phyloP scores from a whole-genome alignment of 2,797 vertebrate species.

The Falco rusticolus region DNA sequence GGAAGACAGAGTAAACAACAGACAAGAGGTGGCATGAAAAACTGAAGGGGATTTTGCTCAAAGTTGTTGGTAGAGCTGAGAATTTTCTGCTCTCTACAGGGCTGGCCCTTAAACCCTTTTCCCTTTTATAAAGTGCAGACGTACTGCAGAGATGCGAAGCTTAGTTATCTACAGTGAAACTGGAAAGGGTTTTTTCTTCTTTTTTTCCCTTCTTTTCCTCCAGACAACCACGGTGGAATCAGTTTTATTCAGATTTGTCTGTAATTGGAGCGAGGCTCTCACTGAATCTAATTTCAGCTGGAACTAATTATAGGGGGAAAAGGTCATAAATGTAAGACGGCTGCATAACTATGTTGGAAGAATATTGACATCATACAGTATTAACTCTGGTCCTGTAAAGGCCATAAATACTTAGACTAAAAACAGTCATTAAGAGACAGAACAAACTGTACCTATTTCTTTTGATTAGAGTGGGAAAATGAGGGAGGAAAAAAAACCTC shows the following conservation, averaged over 20 bases:
- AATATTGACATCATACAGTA: conserved; percentile 73
- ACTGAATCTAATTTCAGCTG: conserved; percentile 80
- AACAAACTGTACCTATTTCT: conserved; percentile 58
- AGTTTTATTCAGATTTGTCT: conserved; percentile 77
- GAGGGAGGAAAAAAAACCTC: not conserved
- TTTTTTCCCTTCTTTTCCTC: not conserved
- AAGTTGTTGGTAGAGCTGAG: not conserved
- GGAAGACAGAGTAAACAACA: not conserved
- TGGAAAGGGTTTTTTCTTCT: not conserved
- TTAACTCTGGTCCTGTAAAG: conserved; percentile 67
- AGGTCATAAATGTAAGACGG: conserved; percentile 75
- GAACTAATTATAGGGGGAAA: conserved; percentile 79
- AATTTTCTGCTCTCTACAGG: conserved; percentile 13
- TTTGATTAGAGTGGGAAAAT: conserved; percentile 32
- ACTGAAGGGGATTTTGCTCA: not conserved
- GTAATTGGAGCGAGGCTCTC: conserved; percentile 77
- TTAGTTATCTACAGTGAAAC: conserved; percentile 28
- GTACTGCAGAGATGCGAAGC: conserved; percentile 15
- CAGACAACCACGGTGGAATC: conserved; percentile 57
- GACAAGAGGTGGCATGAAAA: not conserved
- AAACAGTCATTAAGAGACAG: conserved; percentile 31
- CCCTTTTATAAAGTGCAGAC: conserved; percentile 48
- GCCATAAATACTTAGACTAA: conserved; percentile 63
- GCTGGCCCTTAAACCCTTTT: conserved; percentile 29
- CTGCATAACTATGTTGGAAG: conserved; percentile 70